Percentiles rank a stretch among this genome's conserved stretches.
Conservation (phyloP, 2,797 vertebrate genomes). For the Siniperca undulata region DNA sequence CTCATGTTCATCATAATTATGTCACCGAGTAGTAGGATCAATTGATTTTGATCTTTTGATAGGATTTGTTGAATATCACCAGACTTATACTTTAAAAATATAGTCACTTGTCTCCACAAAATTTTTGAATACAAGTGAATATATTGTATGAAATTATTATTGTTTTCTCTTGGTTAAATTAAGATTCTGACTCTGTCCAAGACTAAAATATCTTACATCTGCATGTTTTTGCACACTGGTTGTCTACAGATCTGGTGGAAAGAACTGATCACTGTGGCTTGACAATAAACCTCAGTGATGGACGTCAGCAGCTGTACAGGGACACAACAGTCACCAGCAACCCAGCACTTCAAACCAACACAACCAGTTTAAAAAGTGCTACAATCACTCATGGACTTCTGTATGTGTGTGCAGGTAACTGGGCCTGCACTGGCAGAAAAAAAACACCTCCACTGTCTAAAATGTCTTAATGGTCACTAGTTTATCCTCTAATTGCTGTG, state of each 20-base stretch:
- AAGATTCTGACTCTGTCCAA: background rate
- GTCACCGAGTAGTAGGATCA: background rate
- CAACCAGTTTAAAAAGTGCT: conserved; percentile 28
- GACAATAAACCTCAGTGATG: conserved; percentile 11
- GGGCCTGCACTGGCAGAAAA: conserved; percentile 28
- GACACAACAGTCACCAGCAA: conserved; percentile 38
- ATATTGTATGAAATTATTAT: background rate
- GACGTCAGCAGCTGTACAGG: background rate
- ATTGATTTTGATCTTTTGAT: background rate
- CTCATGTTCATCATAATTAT: background rate
- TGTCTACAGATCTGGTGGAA: conserved; percentile 35
- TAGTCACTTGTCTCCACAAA: background rate
- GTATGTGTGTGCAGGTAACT: conserved; percentile 51
- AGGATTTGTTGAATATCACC: background rate
- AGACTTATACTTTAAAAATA: background rate
- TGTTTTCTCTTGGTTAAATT: background rate
- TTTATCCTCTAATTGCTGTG: conserved; percentile 53
- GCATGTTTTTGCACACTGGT: background rate
- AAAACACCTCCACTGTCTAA: conserved; percentile 37
- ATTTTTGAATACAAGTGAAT: background rate
- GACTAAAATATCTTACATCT: background rate
- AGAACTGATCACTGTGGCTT: conserved; percentile 1
- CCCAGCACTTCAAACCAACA: conserved; percentile 17
- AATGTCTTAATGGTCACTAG: conserved; percentile 46
- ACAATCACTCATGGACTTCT: conserved; percentile 26